Base-by-base conservation (phyloP, 2,888 invertebrate genomes). In the Drosophila tanythrix region DNA sequence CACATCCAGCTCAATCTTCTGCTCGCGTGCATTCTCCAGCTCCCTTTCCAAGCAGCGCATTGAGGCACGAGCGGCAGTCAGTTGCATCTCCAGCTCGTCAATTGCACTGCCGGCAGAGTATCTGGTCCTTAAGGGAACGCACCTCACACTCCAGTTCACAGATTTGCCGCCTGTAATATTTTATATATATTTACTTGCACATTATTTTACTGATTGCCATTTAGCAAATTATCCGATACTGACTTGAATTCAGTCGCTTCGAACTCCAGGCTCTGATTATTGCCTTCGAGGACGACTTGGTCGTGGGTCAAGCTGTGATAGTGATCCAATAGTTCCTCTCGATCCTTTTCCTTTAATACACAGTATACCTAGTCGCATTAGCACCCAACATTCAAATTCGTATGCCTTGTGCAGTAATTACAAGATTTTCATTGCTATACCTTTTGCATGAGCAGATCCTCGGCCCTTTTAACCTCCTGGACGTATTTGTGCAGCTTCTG, bases 401-500 rank as follows among this genome's bases (percentile, higher is more conserved):
- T 21, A 43, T 21, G 48, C n/a, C 69, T 74, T 73, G 71, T 11
- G 5, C 15, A 64, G 78, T 66, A 77, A 11, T n/a, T 40, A 4
- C 2, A 35, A 25, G 13, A 69, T 38, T 25, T 13, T 46, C 13
- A 36, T 15, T 5, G 8, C 18, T 55, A 69, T 83, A 95, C 95
- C 93, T 96, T 96, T 80, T 95, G 94, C 68, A 95, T 94, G 36
- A 97, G 94, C 68, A 97, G 93, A 85, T 97, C 97, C 92, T 97
- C 97, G 72, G 96, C 96, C 83, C 96, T 94, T 88, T 96, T 95
- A 21, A 97, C 96, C 94, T 97, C 97, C 82, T 95, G 95, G 7
- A 97, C 96, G 93, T 97, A 97, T 87, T 96, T 96, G 88, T 97
- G 96, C 71, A 97, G 92, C 90, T 97, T 96, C 74, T 95, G 94